A percentile compares a stretch with the other conserved stretches of the same genome.
Evolutionary conservation across 2,797 vertebrate species (phyloP).

Genomic region (Scomberomorus guttatus): DNA sequence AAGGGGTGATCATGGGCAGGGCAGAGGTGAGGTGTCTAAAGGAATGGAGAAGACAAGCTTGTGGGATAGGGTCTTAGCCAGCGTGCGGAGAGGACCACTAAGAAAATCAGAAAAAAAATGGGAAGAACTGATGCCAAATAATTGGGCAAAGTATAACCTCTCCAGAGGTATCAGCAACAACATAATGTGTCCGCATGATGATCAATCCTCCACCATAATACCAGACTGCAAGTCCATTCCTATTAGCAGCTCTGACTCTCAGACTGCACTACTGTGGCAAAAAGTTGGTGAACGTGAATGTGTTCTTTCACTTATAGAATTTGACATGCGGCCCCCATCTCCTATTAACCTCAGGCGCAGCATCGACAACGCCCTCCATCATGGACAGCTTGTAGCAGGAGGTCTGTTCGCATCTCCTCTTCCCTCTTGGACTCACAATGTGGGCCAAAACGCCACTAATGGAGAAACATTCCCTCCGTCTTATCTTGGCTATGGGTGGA

Average conservation of each 20-base stretch:
- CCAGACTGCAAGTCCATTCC: conserved; percentile 49
- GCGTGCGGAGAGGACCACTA: conserved; percentile 71
- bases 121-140: conserved; percentile 89
- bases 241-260: conserved; percentile 62
- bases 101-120: conserved; percentile 70
- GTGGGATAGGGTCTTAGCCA: conserved; percentile 84
- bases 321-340: conserved; percentile 89
- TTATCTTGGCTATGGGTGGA: conserved; percentile 68
- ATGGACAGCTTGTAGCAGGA: conserved; percentile 84
- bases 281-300: conserved; percentile 81
- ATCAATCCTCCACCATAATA: conserved; percentile 70
- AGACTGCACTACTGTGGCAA: conserved; percentile 74
- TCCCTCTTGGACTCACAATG: conserved; percentile 73
- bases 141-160: conserved; percentile 83
- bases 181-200: conserved; percentile 79
- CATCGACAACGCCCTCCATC: conserved; percentile 88
- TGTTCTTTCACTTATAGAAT: conserved; percentile 88
- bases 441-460: conserved; percentile 28
- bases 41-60: conserved; percentile 62
- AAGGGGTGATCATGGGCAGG: conserved; percentile 42
- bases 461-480: conserved; percentile 47
- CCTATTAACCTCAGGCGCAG: conserved; percentile 91
- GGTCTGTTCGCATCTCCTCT: conserved; percentile 79
- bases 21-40: conserved; percentile 44
- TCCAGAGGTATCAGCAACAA: conserved; percentile 83